phyloP scores from a whole-genome alignment of 1,140 invertebrate genomes.

The Apolygus lucorum region DNA sequence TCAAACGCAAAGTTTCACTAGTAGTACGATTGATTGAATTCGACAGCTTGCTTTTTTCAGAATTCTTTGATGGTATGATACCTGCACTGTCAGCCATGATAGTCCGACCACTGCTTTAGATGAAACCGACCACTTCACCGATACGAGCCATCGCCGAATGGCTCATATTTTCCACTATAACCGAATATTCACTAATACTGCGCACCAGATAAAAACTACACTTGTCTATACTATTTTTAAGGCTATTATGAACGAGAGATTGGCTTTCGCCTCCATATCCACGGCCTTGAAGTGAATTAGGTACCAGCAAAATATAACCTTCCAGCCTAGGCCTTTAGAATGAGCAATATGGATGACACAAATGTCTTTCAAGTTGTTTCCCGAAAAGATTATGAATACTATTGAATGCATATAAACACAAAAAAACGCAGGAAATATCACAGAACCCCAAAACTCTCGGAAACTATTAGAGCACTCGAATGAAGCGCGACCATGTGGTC shows the following conservation, averaged over 20 bases:
- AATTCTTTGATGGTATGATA: slow-evolving; percentile 30
- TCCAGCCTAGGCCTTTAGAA: no score
- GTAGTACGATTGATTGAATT: slow-evolving; percentile 33
- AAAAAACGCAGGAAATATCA: no score
- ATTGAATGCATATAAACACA: no score
- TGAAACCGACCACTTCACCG: slow-evolving; percentile 22
- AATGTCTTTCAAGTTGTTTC: no score
- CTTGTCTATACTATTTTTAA: slow-evolving; percentile 6
- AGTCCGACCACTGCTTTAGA: slow-evolving; percentile 22
- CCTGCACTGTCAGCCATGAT: slow-evolving; percentile 34
- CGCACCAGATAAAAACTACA: neutral
- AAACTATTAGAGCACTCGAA: no score
- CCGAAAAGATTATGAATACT: no score
- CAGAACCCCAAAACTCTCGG: no score
- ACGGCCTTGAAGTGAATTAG: slow-evolving; percentile 30
- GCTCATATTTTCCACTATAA: slow-evolving; percentile 15
- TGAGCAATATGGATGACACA: no score
- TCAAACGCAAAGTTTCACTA: slow-evolving; percentile 32
- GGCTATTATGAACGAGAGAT: slow-evolving; percentile 5
- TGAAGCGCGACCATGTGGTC: no score
- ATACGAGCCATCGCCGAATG: slow-evolving; percentile 22
- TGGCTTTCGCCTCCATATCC: slow-evolving; percentile 23
- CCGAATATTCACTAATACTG: neutral
- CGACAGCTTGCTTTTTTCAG: slow-evolving; percentile 31
- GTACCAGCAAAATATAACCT: slow-evolving; percentile 29